Conservation (phyloP, 2,113 vertebrate species). For the Chamaea fasciata region DNA sequence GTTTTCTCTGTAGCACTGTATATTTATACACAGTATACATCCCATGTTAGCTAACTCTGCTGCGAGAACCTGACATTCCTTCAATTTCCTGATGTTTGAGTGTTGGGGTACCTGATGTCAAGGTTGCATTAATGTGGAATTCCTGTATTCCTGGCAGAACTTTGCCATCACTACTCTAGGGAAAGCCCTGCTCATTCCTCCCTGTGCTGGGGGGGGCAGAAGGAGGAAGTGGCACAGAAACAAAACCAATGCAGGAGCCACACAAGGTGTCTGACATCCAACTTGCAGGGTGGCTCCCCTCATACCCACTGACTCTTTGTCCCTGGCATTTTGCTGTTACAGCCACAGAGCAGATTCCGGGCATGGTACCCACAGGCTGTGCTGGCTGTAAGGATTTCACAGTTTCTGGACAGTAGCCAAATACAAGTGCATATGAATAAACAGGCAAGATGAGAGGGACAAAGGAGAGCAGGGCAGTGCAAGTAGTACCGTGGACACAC, state of each 20-base stretch:
- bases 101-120: neutral
- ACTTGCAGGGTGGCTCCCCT: neutral
- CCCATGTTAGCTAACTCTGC: neutral
- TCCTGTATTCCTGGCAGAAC: neutral
- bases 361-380: neutral
- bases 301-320: neutral
- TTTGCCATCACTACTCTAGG: neutral
- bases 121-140: neutral
- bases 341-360: neutral
- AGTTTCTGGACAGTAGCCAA: neutral
- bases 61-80: neutral
- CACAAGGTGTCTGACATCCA: neutral
- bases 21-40: neutral
- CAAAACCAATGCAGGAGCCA: neutral
- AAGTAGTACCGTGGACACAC: fast-evolving
- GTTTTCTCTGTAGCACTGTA: neutral
- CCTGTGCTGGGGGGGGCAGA: fast-evolving
- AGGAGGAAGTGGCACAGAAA: neutral
- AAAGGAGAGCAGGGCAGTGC: neutral
- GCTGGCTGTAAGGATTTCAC: neutral
- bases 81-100: neutral
- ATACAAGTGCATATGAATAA: neutral
- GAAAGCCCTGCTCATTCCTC: neutral
- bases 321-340: neutral
- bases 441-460: neutral